Evolutionary conservation across 2,888 invertebrate genomes (phyloP).

Genomic region (Abrostola tripartita): DNA sequence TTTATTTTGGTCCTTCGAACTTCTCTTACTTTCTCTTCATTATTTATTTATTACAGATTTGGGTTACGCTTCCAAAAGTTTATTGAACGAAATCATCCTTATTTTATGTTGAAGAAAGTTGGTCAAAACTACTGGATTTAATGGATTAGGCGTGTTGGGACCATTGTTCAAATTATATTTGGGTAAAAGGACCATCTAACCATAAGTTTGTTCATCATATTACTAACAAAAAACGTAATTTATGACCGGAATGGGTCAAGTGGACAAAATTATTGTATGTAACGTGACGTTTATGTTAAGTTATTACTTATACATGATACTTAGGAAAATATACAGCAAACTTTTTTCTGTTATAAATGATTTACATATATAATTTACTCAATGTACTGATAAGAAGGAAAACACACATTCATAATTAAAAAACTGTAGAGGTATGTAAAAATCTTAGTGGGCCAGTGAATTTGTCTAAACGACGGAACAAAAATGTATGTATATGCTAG

Average conservation of each 20-base stretch:
- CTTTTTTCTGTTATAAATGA: no score
- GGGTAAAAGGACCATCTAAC: constrained; percentile 13
- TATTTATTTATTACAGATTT: constrained; percentile 55
- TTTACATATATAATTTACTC: no score
- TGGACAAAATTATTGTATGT: constrained; percentile 7
- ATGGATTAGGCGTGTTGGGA: constrained; percentile 37
- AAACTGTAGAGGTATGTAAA: no score
- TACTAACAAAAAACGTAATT: constrained; percentile 37
- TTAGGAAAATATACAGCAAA: no score
- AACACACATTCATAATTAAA: no score
- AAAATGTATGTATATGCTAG: no score
- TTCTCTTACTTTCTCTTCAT: constrained; percentile 48
- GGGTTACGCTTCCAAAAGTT: constrained; percentile 45
- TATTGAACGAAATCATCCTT: constrained; percentile 41
- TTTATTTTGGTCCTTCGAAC: constrained; percentile 52
- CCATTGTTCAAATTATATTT: constrained; percentile 26
- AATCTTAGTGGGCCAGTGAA: no score
- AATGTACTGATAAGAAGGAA: no score
- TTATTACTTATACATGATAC: no score
- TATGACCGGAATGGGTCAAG: constrained; percentile 18
- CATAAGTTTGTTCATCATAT: constrained; percentile 12
- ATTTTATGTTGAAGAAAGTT: constrained; percentile 38
- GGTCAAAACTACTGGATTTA: constrained; percentile 26
- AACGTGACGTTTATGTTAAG: background rate
- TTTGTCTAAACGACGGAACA: no score